Base-by-base conservation (phyloP, 2,797 vertebrate genomes). In the Malacoraja senta region DNA sequence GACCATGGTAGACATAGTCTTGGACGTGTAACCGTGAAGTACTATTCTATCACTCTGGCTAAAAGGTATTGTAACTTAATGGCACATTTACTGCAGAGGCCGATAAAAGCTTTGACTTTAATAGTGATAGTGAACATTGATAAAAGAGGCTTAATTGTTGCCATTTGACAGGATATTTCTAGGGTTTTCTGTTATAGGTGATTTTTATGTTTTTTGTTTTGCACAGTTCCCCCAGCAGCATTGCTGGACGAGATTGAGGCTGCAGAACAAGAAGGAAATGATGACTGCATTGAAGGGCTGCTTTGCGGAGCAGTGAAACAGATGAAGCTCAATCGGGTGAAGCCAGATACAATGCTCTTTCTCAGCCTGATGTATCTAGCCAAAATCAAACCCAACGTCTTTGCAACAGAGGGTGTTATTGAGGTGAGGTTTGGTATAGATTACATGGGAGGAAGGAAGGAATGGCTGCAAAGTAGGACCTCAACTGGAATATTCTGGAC, bases 321-420 rank as follows among this genome's bases (percentile, higher is more conserved):
- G 94, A 97, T 99, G 93, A 99, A 98, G 94, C 95, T 98, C 96
- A 99, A 99, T 65, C 96, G 99, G 93, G 98, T 99, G 94, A 99
- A 99, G 93, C 99, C 99, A 0, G 99, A 99, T 94, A 97, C 97
- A 93, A 98, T 97, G 0, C 96, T 99, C 4, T 99, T 98, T 95
- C 97, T 99, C 93, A 99, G 98, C 93, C 97, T 99, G 93, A 99
- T 99, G 99, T 99, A 98, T 95, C 95, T 99, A 95, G 99, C 99
- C 91, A 99, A 99, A 95, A 99, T 99, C 94, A 99, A 99, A 93
- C 99, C 99, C 21, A 99, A 99, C 29, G 97, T 99, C 90, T 99
- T 99, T 93, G 98, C 99, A 17, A 99, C 99, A 0, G 98, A 99
- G 94, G 99, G 99, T 0, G 99, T 99, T 94, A 99, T 99, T 0